Base-by-base conservation (phyloP, 2,888 invertebrate genomes). In the Marasmarcha lunaedactyla region DNA sequence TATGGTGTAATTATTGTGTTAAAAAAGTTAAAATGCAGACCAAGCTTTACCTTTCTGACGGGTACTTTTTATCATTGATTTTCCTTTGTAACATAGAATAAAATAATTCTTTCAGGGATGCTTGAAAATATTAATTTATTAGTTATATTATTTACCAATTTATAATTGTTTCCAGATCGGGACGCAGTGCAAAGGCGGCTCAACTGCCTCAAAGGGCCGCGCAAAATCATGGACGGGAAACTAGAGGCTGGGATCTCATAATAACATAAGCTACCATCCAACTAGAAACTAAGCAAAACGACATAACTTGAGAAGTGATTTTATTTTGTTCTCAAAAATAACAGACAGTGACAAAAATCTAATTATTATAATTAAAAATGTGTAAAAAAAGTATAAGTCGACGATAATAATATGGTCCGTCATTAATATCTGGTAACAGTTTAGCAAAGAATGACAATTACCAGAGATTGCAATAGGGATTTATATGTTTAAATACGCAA, bases 111-210 rank as follows among this genome's bases (percentile, higher is more conserved):
- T 20, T 30, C 4, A 7, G 4, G 10, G 4, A 30, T n/a, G n/a
- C n/a, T 7, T 30, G 10, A 30, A 9, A 11, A 9, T 30, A 30
- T 30, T 30, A 30, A n/a, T 7, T 30, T 3, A 30, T 11, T n/a
- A 30, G 6, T 30, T 30, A 30, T 10, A 3, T 7, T 3, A 7
- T n/a, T 30, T 7, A n/a, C 4, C 30, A 4, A 30, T 45, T 40
- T 33, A 38, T 45, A 45, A 40, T 37, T 20, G 44, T 55, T 83
- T 84, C 34, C 85, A 96, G 97, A 98, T 81, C 96, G 97, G 79
- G 94, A 96, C 64, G 96, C 97, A 39, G 98, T 98, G 39, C 98
- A 98, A 72, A 95, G 94, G 76, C 89, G 98, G 49, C 87, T 98
- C 47, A 77, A 78, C 46, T 78, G 78, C 62, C 76, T 83, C 47